phyloP scores from a whole-genome alignment of 2,888 invertebrate species.

The Andrena dorsata region DNA sequence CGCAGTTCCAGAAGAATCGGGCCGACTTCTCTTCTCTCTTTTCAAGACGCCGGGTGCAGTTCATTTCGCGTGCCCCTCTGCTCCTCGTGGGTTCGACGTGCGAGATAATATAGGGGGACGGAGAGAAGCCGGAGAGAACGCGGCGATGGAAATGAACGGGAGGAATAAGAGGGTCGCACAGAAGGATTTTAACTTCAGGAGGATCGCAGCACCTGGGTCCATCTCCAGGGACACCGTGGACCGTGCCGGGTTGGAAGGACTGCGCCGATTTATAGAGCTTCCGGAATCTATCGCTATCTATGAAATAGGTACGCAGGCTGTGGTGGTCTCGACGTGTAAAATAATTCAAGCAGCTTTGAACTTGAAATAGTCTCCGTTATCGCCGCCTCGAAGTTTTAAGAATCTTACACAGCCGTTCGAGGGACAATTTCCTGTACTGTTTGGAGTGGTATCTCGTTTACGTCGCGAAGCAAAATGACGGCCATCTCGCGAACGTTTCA shows the following conservation, averaged over 20 bases:
- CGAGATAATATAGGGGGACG: constrained; percentile 61
- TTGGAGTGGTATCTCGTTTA: no score
- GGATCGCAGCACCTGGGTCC: constrained; percentile 67
- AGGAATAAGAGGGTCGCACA: constrained; percentile 34
- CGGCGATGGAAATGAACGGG: constrained; percentile 35
- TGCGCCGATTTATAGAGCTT: constrained; percentile 59
- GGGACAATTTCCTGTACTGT: no score
- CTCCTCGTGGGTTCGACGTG: constrained; percentile 52
- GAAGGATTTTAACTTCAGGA: constrained; percentile 43
- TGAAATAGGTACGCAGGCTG: not conserved
- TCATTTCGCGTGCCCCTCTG: constrained; percentile 54
- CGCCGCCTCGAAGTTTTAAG: no score
- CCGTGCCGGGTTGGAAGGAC: constrained; percentile 41
- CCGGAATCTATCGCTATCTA: constrained; percentile 20
- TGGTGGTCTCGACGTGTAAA: no score
- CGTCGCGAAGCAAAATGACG: no score
- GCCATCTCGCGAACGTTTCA: no score
- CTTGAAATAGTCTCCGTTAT: no score
- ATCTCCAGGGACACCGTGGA: constrained; percentile 50
- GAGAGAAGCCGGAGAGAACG: not conserved
- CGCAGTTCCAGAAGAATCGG: constrained; percentile 45
- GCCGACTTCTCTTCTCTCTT: constrained; percentile 8
- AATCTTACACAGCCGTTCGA: no score
- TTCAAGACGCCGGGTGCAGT: constrained; percentile 49
- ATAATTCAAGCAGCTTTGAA: no score